phyloP scores from a whole-genome alignment of 2,888 invertebrate genomes.

The Hydropsyche betteni region DNA sequence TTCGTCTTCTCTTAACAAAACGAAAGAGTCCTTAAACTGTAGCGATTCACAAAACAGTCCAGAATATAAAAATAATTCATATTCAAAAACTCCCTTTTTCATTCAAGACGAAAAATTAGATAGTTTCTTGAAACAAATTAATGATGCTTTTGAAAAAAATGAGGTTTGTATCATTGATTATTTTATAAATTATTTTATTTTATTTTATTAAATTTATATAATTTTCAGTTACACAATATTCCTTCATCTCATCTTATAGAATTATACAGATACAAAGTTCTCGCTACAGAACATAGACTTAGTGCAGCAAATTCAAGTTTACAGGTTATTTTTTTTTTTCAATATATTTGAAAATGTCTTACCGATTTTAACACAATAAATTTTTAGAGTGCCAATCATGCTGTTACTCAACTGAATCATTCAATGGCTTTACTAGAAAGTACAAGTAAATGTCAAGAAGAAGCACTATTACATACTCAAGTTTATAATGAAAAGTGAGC shows the following conservation, averaged over 20 bases:
- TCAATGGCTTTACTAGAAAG: constrained; percentile 63
- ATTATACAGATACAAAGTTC: constrained; percentile 75
- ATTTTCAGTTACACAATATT: constrained; percentile 63
- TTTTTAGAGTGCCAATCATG: constrained; percentile 63
- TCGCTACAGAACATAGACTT: constrained; percentile 63
- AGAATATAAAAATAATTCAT: background rate
- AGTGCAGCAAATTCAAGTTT: constrained; percentile 62
- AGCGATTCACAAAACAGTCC: constrained; percentile 10
- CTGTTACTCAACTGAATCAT: constrained; percentile 64
- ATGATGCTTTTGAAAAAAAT: constrained; percentile 62
- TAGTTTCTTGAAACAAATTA: constrained; percentile 54
- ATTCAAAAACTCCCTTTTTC: background rate
- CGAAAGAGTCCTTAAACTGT: constrained; percentile 25
- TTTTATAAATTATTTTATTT: background rate
- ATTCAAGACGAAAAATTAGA: background rate
- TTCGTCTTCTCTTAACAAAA: background rate
- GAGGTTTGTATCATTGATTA: constrained; percentile 56
- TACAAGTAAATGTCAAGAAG: constrained; percentile 63
- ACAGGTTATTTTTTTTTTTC: constrained; percentile 56
- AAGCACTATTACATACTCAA: constrained; percentile 63
- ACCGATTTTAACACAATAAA: background rate
- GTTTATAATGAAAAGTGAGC: constrained; percentile 63
- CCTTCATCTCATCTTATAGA: constrained; percentile 77
- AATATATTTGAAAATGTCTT: background rate
- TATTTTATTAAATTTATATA: background rate